Evolutionary conservation across 2,797 vertebrate genomes (phyloP), one percentile per base, ranked within the genome.

Genomic region (Tolypeutes matacus): DNA sequence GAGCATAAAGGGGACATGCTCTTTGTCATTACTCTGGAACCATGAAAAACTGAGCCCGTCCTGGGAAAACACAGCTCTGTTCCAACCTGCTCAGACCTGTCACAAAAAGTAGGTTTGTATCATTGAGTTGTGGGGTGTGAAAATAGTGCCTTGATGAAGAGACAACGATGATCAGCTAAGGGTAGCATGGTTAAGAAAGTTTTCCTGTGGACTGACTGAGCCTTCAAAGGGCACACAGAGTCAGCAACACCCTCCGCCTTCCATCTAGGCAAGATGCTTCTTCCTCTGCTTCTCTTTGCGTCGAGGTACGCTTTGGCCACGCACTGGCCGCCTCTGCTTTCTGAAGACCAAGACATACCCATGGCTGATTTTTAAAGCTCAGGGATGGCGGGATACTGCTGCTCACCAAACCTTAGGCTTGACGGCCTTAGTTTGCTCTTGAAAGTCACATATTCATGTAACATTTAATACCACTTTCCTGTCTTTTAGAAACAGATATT

Each of bases 181-280:
- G 27, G 36, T 18, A 51, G 31, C 18, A 14, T 58, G 12, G 7
- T 34, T n/a, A 49, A 72, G 39, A 51, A 82, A 65, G 5, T 9
- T 12, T 29, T 56, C 9, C 75, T 29, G 8, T 4, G 34, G 27
- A 58, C 23, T 25, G 11, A 34, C 53, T 4, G 13, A 36, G 58
- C 31, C n/a, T 23, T 49, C 36, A 20, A 49, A 60, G 53, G 36
- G 21, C 58, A 70, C 10, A 53, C 3, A 2, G 23, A 76, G 51
- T 4, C 14, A 83, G 39, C 17, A 2, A 42, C 9, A 13, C 3
- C 3, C 4, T 31, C 31, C 27, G 1, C 23, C 31, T 20, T 58
- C 36, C 34, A 25, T 18, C 7, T 21, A 31, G 5, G 18, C 5
- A 3, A 17, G 5, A 3, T 7, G 2, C 7, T 27, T 1, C 46